A percentile compares a stretch with the other conserved stretches of the same genome.
Evolutionary conservation across 2,888 invertebrate genomes (phyloP).

Genomic region (Melanchra persicariae): DNA sequence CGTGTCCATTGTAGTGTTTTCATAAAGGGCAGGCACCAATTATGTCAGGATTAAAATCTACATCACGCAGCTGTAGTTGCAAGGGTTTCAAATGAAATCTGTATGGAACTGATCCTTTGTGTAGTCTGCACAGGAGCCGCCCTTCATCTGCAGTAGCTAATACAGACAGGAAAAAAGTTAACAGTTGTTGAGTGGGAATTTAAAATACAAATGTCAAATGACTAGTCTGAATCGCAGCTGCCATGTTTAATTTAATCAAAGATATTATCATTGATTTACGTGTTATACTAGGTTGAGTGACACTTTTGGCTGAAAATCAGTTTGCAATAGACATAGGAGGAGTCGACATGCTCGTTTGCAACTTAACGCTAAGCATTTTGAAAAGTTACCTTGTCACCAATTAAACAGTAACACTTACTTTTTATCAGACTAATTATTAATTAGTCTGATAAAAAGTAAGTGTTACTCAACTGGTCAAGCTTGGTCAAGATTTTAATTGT

Average conservation of each 20-base stretch:
- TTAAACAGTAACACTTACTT: not conserved
- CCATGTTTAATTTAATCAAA: not conserved
- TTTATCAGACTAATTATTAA: too few species aligned
- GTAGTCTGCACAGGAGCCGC: not conserved
- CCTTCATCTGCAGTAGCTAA: not conserved
- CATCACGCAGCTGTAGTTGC: conserved; percentile 3
- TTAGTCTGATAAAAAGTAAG: too few species aligned
- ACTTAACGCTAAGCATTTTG: not conserved
- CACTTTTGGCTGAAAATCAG: not conserved
- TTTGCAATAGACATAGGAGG: not conserved
- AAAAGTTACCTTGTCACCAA: not conserved
- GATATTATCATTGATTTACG: not conserved
- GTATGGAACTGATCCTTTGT: not conserved
- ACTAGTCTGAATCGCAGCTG: not conserved
- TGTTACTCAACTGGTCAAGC: too few species aligned
- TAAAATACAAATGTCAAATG: not conserved
- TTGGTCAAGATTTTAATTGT: too few species aligned
- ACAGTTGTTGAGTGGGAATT: not conserved
- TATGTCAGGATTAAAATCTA: conserved; percentile 9
- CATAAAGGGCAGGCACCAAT: conserved; percentile 8
- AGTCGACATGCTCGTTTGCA: not conserved
- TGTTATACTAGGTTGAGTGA: not conserved
- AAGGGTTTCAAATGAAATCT: not conserved
- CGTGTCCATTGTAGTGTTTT: conserved; percentile 8
- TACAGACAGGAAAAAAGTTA: not conserved